phyloP scores from a whole-genome alignment of 2,797 vertebrate species.

The Coranthus polyacanthus region DNA sequence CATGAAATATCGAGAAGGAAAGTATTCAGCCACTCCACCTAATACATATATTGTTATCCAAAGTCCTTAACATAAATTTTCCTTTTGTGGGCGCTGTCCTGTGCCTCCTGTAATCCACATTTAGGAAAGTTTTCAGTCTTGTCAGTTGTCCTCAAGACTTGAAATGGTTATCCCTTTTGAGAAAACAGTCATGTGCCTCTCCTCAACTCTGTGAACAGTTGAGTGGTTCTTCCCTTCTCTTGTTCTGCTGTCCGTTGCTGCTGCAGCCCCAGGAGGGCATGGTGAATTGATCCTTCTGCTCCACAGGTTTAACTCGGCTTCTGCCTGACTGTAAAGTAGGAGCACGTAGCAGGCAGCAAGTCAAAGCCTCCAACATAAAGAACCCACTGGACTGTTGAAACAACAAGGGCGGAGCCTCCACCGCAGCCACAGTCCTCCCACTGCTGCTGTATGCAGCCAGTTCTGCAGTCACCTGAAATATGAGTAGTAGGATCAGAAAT shows the following conservation, averaged over 20 bases:
- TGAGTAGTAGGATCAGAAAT: slow-evolving; percentile 5
- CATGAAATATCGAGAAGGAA: slow-evolving; percentile 1
- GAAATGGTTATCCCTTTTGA: slow-evolving; percentile 23
- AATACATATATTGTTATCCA: slow-evolving; percentile 58
- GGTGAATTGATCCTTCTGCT: neutral
- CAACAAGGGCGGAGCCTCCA: slow-evolving; percentile 62
- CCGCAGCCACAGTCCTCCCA: slow-evolving; percentile 59
- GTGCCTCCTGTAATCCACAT: slow-evolving; percentile 25
- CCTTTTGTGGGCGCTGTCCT: neutral
- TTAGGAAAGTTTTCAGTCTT: neutral
- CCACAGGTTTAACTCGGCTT: slow-evolving; percentile 12
- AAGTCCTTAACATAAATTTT: slow-evolving; percentile 11
- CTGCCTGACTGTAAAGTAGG: slow-evolving; percentile 18
- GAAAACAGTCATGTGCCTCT: slow-evolving; percentile 37
- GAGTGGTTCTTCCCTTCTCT: slow-evolving; percentile 14
- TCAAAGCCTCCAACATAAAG: slow-evolving; percentile 38
- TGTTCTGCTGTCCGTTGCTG: slow-evolving; percentile 40
- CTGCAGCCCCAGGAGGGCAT: slow-evolving; percentile 6
- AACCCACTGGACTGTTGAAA: slow-evolving; percentile 27
- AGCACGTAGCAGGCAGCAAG: slow-evolving; percentile 15
- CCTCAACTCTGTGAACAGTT: slow-evolving; percentile 23
- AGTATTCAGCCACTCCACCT: slow-evolving; percentile 3
- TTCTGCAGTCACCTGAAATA: slow-evolving; percentile 20
- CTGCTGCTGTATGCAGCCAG: slow-evolving; percentile 13
- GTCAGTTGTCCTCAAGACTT: slow-evolving; percentile 17